Evolutionary conservation across 2,113 vertebrate species (phyloP).

Genomic region (Cricetomys ansorgei): DNA sequence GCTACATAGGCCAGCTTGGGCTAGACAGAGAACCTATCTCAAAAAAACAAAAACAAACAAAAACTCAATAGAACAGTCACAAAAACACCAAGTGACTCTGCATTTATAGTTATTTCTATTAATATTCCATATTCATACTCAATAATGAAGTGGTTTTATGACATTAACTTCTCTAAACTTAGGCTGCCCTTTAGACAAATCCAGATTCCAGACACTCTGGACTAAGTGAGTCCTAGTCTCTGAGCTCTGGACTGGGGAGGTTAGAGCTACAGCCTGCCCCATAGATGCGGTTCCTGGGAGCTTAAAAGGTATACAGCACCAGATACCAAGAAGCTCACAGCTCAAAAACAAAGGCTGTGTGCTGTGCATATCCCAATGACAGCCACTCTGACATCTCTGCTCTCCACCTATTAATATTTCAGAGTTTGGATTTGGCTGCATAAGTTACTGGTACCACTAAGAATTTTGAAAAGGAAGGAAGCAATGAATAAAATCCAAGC

Average conservation of each 20-base stretch:
- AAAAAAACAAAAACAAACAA: too few species aligned
- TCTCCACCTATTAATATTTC: conserved; percentile 67
- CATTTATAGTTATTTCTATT: not conserved
- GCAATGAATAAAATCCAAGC: conserved; percentile 75
- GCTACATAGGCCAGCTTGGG: not conserved
- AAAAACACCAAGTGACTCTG: not conserved
- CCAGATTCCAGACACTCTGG: not conserved
- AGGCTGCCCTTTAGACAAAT: conserved; percentile 3
- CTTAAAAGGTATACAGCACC: not conserved
- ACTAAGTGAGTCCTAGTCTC: not conserved
- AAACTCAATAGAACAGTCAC: not conserved
- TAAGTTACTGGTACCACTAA: not conserved
- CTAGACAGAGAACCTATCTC: too few species aligned
- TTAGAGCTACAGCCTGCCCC: not conserved
- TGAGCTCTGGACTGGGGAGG: not conserved
- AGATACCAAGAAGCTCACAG: not conserved
- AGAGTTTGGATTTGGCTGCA: conserved; percentile 57
- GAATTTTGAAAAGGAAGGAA: conserved; percentile 77
- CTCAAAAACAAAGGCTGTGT: not conserved
- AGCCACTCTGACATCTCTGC: conserved; percentile 3
- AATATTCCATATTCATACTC: not conserved
- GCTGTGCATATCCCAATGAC: rapidly evolving
- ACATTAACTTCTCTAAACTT: not conserved
- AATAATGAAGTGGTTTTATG: not conserved
- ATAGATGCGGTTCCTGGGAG: not conserved